Evolutionary conservation across 1,140 invertebrate species (phyloP).

Genomic region (Delia radicum): DNA sequence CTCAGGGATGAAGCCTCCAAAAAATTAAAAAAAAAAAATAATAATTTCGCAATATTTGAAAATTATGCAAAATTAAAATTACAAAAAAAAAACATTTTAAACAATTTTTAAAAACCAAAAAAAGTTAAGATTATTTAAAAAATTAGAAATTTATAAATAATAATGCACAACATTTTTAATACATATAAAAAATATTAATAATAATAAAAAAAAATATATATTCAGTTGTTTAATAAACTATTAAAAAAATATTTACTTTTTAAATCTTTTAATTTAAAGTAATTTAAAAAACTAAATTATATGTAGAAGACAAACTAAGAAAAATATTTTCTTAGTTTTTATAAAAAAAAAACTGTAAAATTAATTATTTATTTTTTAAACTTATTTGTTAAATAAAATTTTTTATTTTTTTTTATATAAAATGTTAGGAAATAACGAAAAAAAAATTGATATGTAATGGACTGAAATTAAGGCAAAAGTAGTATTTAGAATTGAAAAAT

Average conservation of each 20-base stretch:
- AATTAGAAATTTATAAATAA: constrained; percentile 31
- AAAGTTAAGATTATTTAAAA: background rate
- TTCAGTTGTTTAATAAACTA: too few relatives aligned
- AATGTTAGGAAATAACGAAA: constrained; percentile 6
- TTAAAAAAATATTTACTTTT: too few relatives aligned
- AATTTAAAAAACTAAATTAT: too few relatives aligned
- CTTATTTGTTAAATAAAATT: too few relatives aligned
- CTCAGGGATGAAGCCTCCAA: constrained; percentile 33
- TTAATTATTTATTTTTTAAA: too few relatives aligned
- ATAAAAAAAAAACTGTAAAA: background rate
- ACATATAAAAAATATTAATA: background rate
- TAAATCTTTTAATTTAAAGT: too few relatives aligned
- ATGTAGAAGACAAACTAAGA: background rate
- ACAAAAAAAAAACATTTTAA: background rate
- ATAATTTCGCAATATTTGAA: constrained; percentile 32
- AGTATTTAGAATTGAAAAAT: background rate
- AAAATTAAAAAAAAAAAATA: constrained; percentile 25
- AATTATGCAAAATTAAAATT: background rate
- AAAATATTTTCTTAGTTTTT: background rate
- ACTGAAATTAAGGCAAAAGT: constrained; percentile 20
- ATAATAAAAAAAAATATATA: too few relatives aligned
- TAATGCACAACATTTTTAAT: constrained; percentile 13
- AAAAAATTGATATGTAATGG: constrained; percentile 9
- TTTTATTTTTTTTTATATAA: background rate
- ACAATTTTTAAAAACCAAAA: background rate